Base-by-base conservation (phyloP, 2,797 vertebrate genomes). In the Choloepus didactylus region DNA sequence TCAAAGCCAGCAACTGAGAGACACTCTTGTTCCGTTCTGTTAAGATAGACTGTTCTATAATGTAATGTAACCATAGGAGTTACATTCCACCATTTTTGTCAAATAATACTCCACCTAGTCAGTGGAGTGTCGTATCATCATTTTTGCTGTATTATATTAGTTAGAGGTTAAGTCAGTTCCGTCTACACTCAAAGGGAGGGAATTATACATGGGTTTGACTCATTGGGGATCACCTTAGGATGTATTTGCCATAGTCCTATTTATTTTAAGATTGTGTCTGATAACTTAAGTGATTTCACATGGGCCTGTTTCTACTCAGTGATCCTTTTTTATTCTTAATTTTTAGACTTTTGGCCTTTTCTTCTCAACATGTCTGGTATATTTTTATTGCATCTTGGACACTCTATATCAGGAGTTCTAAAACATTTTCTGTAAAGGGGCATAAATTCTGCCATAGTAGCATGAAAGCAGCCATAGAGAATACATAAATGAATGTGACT, bases 251-350 rank as follows among this genome's bases (percentile, higher is more conserved):
- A 60, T 9, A 69, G 19, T 64, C 46, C 64, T 29, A 31, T 56
- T 79, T 60, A 87, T 86, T 46, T 89, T 87, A 64, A 88, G 41
- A 9, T 69, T 94, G 51, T 38, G 51, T 69, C 35, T 80, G 76
- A 56, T 73, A 46, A 76, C 56, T 69, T 92, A 44, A 69, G 16
- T 56, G 46, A 60, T 67, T 59, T 18, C 70, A 14, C 44, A 41
- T 62, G 16, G 7, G 9, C 54, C 31, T 91, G 1, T 76, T 89
- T 87, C 16, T 84, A 27, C 19, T 27, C 35, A 94, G 19, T 81
- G 12, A 3, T 92, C 38, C n/a, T 69, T 80, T 9, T 8, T 6
- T 3, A 35, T 46, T 21, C 14, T 80, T 91, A 44, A 89, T 46
- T 83, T 81, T 95, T 72, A 86, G 18, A 9, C 27, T 11, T 44